Percentiles rank a stretch among this genome's conserved stretches.
phyloP scores from a whole-genome alignment of 2,113 vertebrate species.

The Acanthisitta chloris region DNA sequence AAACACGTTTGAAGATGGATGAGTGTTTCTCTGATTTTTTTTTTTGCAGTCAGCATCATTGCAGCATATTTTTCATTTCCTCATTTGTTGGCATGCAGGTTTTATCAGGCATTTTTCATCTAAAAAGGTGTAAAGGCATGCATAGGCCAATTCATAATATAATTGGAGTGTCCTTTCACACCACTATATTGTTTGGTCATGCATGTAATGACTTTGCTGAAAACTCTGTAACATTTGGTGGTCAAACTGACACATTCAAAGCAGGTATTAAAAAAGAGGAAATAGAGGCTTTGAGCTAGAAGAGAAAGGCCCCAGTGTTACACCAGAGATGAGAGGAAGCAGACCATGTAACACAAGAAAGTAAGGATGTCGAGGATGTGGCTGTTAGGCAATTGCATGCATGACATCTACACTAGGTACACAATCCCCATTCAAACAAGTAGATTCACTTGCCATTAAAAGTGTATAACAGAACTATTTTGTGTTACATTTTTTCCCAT shows the following conservation, averaged over 20 bases:
- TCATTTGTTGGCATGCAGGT: neutral
- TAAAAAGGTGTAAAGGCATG: neutral
- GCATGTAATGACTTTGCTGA: neutral
- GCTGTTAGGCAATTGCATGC: accelerated
- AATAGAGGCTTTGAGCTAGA: neutral
- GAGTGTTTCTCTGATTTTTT: neutral
- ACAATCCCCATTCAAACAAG: neutral
- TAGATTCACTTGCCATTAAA: neutral
- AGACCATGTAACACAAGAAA: neutral
- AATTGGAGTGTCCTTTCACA: neutral
- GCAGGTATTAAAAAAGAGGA: neutral
- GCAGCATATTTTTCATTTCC: neutral
- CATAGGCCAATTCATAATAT: neutral
- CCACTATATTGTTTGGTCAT: neutral
- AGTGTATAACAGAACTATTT: neutral
- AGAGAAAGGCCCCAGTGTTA: neutral
- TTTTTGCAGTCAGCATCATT: neutral
- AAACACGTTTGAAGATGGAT: neutral
- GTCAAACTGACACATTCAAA: neutral
- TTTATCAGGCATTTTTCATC: neutral
- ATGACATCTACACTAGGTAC: neutral
- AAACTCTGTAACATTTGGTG: neutral
- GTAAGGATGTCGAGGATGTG: neutral
- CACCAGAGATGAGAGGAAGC: neutral
- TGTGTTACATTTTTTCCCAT: neutral